A percentile compares a stretch with the other conserved stretches of the same genome.
phyloP scores from a whole-genome alignment of 2,888 invertebrate species.

The Carterocephalus palaemon region DNA sequence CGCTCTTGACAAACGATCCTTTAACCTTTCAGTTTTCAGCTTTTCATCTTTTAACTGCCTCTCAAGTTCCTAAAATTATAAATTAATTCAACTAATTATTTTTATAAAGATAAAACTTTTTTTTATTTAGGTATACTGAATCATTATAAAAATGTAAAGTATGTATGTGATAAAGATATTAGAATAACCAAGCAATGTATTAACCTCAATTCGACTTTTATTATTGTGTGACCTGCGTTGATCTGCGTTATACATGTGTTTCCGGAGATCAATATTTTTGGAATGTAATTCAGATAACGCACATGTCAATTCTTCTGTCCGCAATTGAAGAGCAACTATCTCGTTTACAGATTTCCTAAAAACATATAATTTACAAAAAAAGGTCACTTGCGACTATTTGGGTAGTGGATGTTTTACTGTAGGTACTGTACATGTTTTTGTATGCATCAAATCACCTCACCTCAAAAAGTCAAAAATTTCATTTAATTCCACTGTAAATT shows the following conservation, averaged over 20 bases:
- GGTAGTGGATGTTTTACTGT: too few species aligned
- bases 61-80: constrained; percentile 56
- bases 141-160: too few species aligned
- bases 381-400: too few species aligned
- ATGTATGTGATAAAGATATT: too few species aligned
- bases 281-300: constrained; percentile 53
- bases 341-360: constrained; percentile 56
- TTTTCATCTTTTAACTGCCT: constrained; percentile 61
- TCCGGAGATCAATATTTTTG: constrained; percentile 54
- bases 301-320: constrained; percentile 50
- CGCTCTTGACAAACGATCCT: constrained; percentile 47
- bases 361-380: constrained; percentile 25
- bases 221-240: constrained; percentile 44
- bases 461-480: constrained; percentile 52
- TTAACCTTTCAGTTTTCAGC: too few species aligned
- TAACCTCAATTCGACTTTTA: constrained; percentile 52
- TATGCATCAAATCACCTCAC: constrained; percentile 35
- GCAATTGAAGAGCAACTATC: constrained; percentile 49
- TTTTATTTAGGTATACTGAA: too few species aligned
- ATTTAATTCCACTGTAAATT: constrained; percentile 48
- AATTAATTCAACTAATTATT: too few species aligned
- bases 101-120: too few species aligned
- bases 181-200: too few species aligned
- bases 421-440: too few species aligned
- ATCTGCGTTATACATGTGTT: constrained; percentile 50